phyloP scores from a whole-genome alignment of 1,140 invertebrate species.

The Heliconius melpomene region DNA sequence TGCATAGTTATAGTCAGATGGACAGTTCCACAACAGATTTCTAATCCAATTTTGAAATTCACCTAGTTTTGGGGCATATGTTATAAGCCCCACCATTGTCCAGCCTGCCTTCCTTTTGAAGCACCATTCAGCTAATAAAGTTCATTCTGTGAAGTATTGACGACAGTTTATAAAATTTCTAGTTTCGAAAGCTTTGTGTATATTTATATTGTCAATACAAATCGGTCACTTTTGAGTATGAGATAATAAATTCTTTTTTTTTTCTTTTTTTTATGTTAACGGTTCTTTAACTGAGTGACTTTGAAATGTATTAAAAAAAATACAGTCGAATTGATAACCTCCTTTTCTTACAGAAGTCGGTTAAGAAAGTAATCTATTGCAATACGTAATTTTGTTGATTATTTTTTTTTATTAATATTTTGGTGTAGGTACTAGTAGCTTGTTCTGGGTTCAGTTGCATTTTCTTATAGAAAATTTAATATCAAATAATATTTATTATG shows the following conservation, averaged over 20 bases:
- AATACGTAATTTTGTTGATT: background rate
- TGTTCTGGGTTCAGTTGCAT: background rate
- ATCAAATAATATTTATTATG: no score
- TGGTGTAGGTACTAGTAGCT: no score
- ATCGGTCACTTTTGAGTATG: slow-evolving; percentile 52
- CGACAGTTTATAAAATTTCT: slow-evolving; percentile 61
- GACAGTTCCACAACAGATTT: slow-evolving; percentile 53
- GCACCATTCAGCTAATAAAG: slow-evolving; percentile 46
- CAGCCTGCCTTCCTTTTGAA: slow-evolving; percentile 49
- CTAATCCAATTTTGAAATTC: slow-evolving; percentile 75
- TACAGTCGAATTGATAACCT: no score
- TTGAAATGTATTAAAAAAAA: no score
- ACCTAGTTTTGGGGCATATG: slow-evolving; percentile 63
- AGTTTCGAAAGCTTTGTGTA: slow-evolving; percentile 49
- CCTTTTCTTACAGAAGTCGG: no score
- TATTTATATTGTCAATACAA: slow-evolving; percentile 55
- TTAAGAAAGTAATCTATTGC: background rate
- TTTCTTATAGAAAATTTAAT: background rate
- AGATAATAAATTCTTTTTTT: slow-evolving; percentile 59
- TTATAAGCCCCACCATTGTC: slow-evolving; percentile 61
- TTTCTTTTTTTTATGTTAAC: slow-evolving; percentile 22
- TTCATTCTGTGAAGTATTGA: slow-evolving; percentile 59
- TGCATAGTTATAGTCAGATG: slow-evolving; percentile 40
- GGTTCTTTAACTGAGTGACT: background rate
- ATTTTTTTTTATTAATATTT: background rate